Evolutionary conservation across 2,888 invertebrate species (phyloP).

Genomic region (Stomorhina lunata): DNA sequence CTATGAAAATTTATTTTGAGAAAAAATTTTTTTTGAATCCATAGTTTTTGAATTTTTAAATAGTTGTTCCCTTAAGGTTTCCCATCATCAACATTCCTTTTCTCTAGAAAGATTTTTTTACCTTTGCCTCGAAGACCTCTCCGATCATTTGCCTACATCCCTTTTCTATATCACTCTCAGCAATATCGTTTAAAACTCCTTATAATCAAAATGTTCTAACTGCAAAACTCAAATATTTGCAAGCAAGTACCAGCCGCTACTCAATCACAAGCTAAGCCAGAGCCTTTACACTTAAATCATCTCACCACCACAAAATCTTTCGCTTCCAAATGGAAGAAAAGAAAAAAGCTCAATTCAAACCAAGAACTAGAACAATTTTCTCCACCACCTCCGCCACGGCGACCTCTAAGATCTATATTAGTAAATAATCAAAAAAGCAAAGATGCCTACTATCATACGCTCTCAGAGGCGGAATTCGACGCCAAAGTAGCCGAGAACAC

Average conservation of each 20-base stretch:
- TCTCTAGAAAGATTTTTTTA: too few species aligned
- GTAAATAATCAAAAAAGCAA: slow-evolving; percentile 54
- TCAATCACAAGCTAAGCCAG: slow-evolving; percentile 55
- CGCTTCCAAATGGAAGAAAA: slow-evolving; percentile 36
- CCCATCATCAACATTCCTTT: too few species aligned
- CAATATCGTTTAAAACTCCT: too few species aligned
- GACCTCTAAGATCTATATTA: slow-evolving; percentile 45
- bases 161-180: slow-evolving; percentile 60
- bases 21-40: too few species aligned
- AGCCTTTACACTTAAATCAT: slow-evolving; percentile 43
- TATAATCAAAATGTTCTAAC: slow-evolving; percentile 52
- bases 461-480: slow-evolving; percentile 55
- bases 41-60: too few species aligned
- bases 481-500: slow-evolving; percentile 52
- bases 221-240: slow-evolving; percentile 69
- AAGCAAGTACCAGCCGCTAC: slow-evolving; percentile 75
- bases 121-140: too few species aligned
- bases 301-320: slow-evolving; percentile 30
- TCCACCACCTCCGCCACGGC: background rate
- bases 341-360: background rate
- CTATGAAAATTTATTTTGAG: too few species aligned
- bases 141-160: too few species aligned
- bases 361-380: background rate
- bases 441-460: slow-evolving; percentile 51
- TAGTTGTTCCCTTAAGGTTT: too few species aligned